Percentiles rank a stretch among this genome's conserved stretches.
Evolutionary conservation across 2,888 invertebrate species (phyloP).

Genomic region (Aporophyla lueneburgensis): DNA sequence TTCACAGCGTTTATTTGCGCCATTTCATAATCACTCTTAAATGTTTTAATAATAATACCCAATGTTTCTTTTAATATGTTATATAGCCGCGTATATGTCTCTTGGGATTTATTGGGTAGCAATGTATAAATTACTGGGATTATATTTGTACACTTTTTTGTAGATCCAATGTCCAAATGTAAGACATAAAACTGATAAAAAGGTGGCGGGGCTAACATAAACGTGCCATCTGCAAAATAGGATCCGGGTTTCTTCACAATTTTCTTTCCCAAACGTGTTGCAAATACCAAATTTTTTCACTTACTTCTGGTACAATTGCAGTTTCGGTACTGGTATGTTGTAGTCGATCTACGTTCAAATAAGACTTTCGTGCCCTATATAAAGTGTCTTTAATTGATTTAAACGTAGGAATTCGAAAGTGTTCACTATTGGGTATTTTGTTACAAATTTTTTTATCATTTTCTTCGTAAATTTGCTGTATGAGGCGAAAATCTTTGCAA

Average conservation of each 20-base stretch:
- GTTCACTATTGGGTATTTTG: constrained; percentile 2
- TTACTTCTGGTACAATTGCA: constrained; percentile 1
- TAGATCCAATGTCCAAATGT: constrained; percentile 18
- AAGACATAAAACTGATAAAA: constrained; percentile 40
- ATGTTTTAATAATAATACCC: constrained; percentile 23
- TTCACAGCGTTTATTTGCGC: constrained; percentile 38
- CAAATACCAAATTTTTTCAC: background rate
- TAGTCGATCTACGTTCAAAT: constrained; percentile 7
- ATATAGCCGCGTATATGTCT: constrained; percentile 26
- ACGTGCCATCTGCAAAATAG: constrained; percentile 32
- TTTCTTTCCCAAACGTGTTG: constrained; percentile 1
- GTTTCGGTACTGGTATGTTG: background rate
- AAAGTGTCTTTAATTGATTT: constrained; percentile 4
- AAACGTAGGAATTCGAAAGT: background rate
- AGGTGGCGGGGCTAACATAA: constrained; percentile 24
- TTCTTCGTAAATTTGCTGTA: too few relatives aligned
- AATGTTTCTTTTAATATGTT: constrained; percentile 28
- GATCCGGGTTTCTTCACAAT: constrained; percentile 2
- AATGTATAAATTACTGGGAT: constrained; percentile 35
- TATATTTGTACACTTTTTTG: constrained; percentile 22
- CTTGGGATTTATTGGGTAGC: constrained; percentile 28
- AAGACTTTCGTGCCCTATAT: constrained; percentile 8
- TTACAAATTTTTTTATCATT: background rate
- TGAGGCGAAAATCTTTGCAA: background rate
- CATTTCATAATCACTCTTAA: constrained; percentile 39